Conservation (phyloP, 1,140 invertebrate species). For the Dendroctonus valens region DNA sequence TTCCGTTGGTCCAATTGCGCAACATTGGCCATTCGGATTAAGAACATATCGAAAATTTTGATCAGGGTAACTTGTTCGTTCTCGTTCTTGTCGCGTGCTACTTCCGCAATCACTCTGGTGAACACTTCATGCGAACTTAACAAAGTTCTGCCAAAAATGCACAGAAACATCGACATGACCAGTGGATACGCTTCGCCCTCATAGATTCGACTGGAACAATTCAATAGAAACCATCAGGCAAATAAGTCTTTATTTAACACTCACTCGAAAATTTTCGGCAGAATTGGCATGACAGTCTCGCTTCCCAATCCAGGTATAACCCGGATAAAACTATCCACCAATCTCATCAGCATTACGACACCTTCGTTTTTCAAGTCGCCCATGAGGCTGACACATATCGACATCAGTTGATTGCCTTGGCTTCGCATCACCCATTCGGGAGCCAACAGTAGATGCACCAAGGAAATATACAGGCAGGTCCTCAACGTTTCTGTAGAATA, state of each 20-base stretch:
- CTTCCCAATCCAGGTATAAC: slow-evolving; percentile 63
- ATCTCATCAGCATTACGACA: slow-evolving; percentile 68
- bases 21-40: slow-evolving; percentile 75
- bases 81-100: slow-evolving; percentile 51
- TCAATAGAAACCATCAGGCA: background rate
- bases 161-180: slow-evolving; percentile 74
- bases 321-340: slow-evolving; percentile 71
- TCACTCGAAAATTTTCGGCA: slow-evolving; percentile 67
- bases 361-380: slow-evolving; percentile 78
- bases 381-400: slow-evolving; percentile 66
- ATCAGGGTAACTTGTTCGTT: slow-evolving; percentile 62
- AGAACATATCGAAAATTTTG: slow-evolving; percentile 72
- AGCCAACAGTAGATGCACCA: slow-evolving; percentile 80
- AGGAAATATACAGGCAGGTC: slow-evolving; percentile 74
- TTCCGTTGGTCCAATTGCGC: slow-evolving; percentile 79
- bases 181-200: slow-evolving; percentile 66
- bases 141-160: slow-evolving; percentile 73
- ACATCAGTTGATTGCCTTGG: slow-evolving; percentile 66
- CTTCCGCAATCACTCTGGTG: slow-evolving; percentile 61
- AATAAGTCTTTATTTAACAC: slow-evolving; percentile 39
- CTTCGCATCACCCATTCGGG: slow-evolving; percentile 76
- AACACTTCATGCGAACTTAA: slow-evolving; percentile 72
- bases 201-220: slow-evolving; percentile 52
- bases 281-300: slow-evolving; percentile 64
- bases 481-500: slow-evolving; percentile 77